A percentile compares a stretch with the other conserved stretches of the same genome.
phyloP scores from a whole-genome alignment of 2,113 vertebrate genomes.

The Varanus komodoensis region DNA sequence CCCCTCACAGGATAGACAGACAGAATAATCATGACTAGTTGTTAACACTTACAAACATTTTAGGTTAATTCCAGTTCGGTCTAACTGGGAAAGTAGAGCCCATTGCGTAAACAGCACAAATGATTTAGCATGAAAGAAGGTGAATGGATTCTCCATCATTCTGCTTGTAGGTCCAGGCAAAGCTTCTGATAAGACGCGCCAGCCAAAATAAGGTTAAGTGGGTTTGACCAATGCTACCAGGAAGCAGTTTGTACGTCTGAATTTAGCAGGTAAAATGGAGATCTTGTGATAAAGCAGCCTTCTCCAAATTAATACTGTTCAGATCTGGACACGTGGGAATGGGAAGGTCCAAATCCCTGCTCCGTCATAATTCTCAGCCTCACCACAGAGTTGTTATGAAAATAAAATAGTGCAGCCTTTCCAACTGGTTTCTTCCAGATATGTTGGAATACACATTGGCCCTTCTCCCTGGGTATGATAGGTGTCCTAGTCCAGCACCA shows the following conservation, averaged over 20 bases:
- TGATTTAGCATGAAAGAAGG: background rate
- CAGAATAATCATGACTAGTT: background rate
- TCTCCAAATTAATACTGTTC: too few relatives aligned
- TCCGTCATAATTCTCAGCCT: too few relatives aligned
- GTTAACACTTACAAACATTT: background rate
- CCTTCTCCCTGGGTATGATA: too few relatives aligned
- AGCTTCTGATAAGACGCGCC: background rate
- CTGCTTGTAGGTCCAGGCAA: background rate
- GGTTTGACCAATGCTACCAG: background rate
- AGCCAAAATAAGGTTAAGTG: background rate
- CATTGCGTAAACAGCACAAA: background rate
- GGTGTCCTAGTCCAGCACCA: too few relatives aligned
- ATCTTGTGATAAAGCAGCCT: background rate
- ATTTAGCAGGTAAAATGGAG: background rate
- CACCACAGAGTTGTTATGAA: too few relatives aligned
- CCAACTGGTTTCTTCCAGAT: too few relatives aligned
- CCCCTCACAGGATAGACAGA: background rate
- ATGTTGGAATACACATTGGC: too few relatives aligned
- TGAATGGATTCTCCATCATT: background rate
- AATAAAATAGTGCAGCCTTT: too few relatives aligned
- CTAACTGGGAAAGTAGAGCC: background rate
- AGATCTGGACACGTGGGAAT: too few relatives aligned
- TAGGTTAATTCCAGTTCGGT: background rate
- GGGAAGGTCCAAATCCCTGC: too few relatives aligned
- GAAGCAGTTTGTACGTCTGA: background rate